Percentiles rank a stretch among this genome's conserved stretches.
These are phyloP conservation scores for Murina feae DNA, from an alignment of 2,113 vertebrate species.

Conservation along the genomic window DNA sequence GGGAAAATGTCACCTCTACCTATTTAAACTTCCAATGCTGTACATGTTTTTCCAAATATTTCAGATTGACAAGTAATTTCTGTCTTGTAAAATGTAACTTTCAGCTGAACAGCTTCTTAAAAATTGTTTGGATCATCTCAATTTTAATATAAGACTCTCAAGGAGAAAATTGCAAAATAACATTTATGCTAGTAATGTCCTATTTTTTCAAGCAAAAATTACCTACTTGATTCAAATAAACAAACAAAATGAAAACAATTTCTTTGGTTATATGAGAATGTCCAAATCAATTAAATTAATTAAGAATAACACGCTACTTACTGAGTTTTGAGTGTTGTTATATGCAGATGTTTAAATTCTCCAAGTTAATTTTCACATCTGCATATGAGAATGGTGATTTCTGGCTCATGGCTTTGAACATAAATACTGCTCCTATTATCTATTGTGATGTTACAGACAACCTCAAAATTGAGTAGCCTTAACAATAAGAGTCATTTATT, in stretches of 20 bases:
- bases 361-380: not conserved
- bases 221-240: not conserved
- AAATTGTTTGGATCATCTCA: conserved; percentile 55
- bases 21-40: conserved; percentile 33
- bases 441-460: not conserved
- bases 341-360: not conserved
- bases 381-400: not conserved
- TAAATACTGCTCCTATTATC: not conserved
- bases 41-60: conserved; percentile 47
- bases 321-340: not conserved
- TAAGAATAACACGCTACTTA: not conserved
- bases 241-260: not conserved
- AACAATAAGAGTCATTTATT: not conserved
- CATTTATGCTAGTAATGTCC: not conserved
- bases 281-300: not conserved
- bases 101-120: not conserved
- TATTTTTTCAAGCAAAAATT: conserved; percentile 13
- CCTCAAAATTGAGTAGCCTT: not conserved
- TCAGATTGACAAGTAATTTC: conserved; percentile 45
- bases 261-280: not conserved
- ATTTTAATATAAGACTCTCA: conserved; percentile 39
- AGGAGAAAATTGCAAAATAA: not conserved
- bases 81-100: not conserved
- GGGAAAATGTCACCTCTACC: conserved; percentile 7
- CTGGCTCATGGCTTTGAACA: not conserved